Conservation (phyloP, 2,797 vertebrate species). For the Peromyscus melanophrys region DNA sequence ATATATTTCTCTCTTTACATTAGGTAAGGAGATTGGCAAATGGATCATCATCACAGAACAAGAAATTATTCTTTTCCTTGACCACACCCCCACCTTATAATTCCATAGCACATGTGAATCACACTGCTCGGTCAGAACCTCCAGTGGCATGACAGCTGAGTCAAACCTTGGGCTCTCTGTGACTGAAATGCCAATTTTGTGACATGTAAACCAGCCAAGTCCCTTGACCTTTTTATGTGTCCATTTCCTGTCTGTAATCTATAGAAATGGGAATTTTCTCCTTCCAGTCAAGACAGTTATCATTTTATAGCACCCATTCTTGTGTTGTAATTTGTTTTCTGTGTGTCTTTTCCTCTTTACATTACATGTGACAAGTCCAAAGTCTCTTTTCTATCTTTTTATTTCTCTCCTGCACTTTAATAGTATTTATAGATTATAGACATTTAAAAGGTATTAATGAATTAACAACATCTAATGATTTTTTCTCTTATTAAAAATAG, state of each 20-base stretch:
- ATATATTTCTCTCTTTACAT: neutral
- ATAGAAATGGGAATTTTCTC: neutral
- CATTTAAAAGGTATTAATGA: neutral
- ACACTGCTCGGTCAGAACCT: neutral
- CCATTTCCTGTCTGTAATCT: neutral
- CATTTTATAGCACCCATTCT: neutral
- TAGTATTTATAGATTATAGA: neutral
- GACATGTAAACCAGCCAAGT: neutral
- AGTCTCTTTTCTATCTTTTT: neutral
- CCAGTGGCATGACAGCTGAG: neutral
- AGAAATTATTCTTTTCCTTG: neutral
- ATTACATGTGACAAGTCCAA: neutral
- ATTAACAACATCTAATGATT: neutral
- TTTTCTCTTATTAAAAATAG: neutral
- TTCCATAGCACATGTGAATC: neutral
- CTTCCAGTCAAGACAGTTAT: neutral
- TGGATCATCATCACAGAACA: neutral
- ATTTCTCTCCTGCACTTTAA: neutral
- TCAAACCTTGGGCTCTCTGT: neutral
- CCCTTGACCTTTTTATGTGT: neutral
- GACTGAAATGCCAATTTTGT: neutral
- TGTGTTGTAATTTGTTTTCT: neutral
- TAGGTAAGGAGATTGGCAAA: neutral
- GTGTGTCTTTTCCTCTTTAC: neutral
- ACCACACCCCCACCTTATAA: neutral